These are phyloP conservation scores for Eupeodes latifasciatus DNA, from an alignment of 2,888 invertebrate species.

Conservation along the genomic window DNA sequence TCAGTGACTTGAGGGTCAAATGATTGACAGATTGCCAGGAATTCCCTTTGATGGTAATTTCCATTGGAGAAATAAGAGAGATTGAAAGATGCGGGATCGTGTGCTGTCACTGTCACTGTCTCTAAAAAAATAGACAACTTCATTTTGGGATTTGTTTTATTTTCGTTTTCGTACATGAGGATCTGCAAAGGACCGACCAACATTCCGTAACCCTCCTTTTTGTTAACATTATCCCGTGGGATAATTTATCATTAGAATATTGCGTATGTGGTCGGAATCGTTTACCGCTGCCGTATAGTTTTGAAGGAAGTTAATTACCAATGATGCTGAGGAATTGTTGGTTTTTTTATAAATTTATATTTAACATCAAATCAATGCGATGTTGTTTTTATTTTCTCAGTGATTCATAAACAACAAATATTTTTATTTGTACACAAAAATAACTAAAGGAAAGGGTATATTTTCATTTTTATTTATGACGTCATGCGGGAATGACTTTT, in stretches of 20 bases:
- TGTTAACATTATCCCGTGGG: constrained; percentile 11
- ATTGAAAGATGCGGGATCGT: constrained; percentile 70
- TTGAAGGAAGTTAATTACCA: constrained; percentile 56
- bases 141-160: constrained; percentile 49
- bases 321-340: constrained; percentile 30
- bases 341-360: constrained; percentile 63
- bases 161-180: not conserved
- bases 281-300: not conserved
- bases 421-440: not conserved
- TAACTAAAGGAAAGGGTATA: constrained; percentile 14
- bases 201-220: constrained; percentile 29
- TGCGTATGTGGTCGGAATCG: constrained; percentile 32
- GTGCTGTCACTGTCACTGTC: constrained; percentile 47
- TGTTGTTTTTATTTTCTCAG: constrained; percentile 2
- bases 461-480: constrained; percentile 61
- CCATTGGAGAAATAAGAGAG: constrained; percentile 43
- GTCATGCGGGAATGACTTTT: constrained; percentile 65
- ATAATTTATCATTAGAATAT: constrained; percentile 48
- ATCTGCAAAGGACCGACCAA: constrained; percentile 42
- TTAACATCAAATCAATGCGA: constrained; percentile 61
- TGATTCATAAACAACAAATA: constrained; percentile 57
- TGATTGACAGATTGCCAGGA: constrained; percentile 70
- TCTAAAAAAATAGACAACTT: constrained; percentile 65
- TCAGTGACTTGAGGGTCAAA: constrained; percentile 59
- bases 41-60: constrained; percentile 23